phyloP scores from a whole-genome alignment of 2,888 invertebrate species.

The Hirtodrosophila confusa region DNA sequence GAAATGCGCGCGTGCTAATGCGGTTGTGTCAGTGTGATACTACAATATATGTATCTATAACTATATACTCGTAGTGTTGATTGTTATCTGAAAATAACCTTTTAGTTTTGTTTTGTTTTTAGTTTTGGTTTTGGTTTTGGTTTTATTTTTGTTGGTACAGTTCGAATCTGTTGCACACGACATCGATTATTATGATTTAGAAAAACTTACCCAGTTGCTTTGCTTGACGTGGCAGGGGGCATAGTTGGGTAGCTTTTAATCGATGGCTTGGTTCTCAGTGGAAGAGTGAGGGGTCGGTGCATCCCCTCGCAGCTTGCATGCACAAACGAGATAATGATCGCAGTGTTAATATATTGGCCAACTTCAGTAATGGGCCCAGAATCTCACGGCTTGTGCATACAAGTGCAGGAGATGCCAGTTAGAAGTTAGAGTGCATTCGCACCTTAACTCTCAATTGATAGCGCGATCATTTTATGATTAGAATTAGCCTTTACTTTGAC shows the following conservation, averaged over 20 bases:
- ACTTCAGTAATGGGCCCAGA: constrained; percentile 8
- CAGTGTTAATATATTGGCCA: background rate
- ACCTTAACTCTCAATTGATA: constrained; percentile 26
- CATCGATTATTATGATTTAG: constrained; percentile 71
- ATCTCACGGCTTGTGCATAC: constrained; percentile 51
- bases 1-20: constrained; percentile 31
- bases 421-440: constrained; percentile 11
- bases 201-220: constrained; percentile 76
- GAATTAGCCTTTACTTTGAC: constrained; percentile 23
- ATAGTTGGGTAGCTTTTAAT: constrained; percentile 43
- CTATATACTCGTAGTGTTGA: constrained; percentile 12
- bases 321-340: constrained; percentile 47
- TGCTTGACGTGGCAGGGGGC: constrained; percentile 58
- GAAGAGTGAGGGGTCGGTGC: constrained; percentile 21
- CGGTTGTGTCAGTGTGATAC: constrained; percentile 28
- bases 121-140: too few relatives aligned
- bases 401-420: constrained; percentile 29
- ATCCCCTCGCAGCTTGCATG: constrained; percentile 40
- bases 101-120: constrained; percentile 40
- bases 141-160: constrained; percentile 16
- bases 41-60: constrained; percentile 1
- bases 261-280: constrained; percentile 35
- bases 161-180: constrained; percentile 62
- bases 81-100: constrained; percentile 69
- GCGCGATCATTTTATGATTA: constrained; percentile 68